Evolutionary conservation across 2,888 invertebrate genomes (phyloP), one percentile per base, ranked within the genome.

Genomic region (Mythimna loreyi): DNA sequence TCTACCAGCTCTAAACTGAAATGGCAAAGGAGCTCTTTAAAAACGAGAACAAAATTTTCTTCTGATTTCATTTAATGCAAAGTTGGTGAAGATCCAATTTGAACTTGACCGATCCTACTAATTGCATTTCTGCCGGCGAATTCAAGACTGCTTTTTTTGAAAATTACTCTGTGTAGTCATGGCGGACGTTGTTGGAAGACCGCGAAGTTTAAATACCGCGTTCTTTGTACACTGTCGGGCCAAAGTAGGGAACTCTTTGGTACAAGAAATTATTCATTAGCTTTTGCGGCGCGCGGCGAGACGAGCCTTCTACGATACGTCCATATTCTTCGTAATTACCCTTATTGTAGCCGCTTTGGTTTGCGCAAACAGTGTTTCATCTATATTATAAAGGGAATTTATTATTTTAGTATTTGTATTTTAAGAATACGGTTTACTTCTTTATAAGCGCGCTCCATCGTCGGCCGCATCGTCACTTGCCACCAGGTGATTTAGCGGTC

Each of bases 181-280:
- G 47, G 60, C 57, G n/a, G n/a, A 21, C 56, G 53, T 45, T 65
- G 56, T 69, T 7, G 23, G 67, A 62, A 68, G 67, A 82, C 82
- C 77, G 23, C 80, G n/a, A 83, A 83, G 80, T 82, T 86, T 82
- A 82, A 86, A 83, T 70, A 75, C 73, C 72, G 73, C 69, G 76
- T 77, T 73, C 79, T 82, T 80, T 76, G 81, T 79, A 83, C 80
- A 82, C 75, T 86, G 76, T 72, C 74, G 82, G 87, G 86, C 86
- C 90, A 89, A 88, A 89, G 87, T 78, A 78, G 62, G 75, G 79
- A 87, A 89, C 85, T 89, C 86, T 88, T 89, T 82, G 84, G 84
- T 75, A 83, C 83, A 84, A 89, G 87, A 90, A 90, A 90, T 90
- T 90, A 89, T 90, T 91, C 90, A 91, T 90, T 89, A 90, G 83